A percentile compares a stretch with the other conserved stretches of the same genome.
phyloP scores from a whole-genome alignment of 2,797 vertebrate species.

The Vespertilio murinus region DNA sequence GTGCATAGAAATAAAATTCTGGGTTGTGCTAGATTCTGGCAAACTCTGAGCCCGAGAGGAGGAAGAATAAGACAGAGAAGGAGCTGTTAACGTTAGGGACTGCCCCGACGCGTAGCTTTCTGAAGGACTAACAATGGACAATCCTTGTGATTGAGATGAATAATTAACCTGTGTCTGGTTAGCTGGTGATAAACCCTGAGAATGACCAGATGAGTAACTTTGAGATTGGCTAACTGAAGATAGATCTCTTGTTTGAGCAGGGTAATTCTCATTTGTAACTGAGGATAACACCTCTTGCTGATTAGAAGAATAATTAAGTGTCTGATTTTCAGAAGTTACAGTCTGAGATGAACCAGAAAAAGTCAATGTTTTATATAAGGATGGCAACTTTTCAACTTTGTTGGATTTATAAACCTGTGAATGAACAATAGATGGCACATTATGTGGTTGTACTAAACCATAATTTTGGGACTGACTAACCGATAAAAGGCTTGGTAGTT shows the following conservation, averaged over 20 bases:
- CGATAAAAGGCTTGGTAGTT: slow-evolving; percentile 92
- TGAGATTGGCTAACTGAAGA: slow-evolving; percentile 92
- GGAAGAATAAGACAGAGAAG: slow-evolving; percentile 90
- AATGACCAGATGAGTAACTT: slow-evolving; percentile 92
- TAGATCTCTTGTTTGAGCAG: slow-evolving; percentile 90
- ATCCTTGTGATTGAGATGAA: slow-evolving; percentile 93
- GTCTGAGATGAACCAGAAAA: slow-evolving; percentile 92
- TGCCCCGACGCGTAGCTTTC: slow-evolving; percentile 93
- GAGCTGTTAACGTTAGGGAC: slow-evolving; percentile 87
- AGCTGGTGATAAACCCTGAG: slow-evolving; percentile 93
- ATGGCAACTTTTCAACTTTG: slow-evolving; percentile 92
- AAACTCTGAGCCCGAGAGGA: slow-evolving; percentile 89
- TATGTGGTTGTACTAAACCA: slow-evolving; percentile 87
- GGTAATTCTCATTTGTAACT: slow-evolving; percentile 89
- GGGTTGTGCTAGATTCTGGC: slow-evolving; percentile 88
- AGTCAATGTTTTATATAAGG: slow-evolving; percentile 93
- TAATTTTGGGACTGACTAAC: slow-evolving; percentile 93
- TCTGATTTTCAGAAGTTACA: slow-evolving; percentile 90
- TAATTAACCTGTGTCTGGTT: slow-evolving; percentile 90
- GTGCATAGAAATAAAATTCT: slow-evolving; percentile 92
- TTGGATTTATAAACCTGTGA: slow-evolving; percentile 90
- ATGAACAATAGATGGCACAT: slow-evolving; percentile 89
- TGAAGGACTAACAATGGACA: slow-evolving; percentile 90
- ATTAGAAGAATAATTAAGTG: slow-evolving; percentile 91
- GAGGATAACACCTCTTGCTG: slow-evolving; percentile 90